Evolutionary conservation across 2,113 vertebrate genomes (phyloP), one percentile per base, ranked within the genome.

Genomic region (Sceloporus undulatus): DNA sequence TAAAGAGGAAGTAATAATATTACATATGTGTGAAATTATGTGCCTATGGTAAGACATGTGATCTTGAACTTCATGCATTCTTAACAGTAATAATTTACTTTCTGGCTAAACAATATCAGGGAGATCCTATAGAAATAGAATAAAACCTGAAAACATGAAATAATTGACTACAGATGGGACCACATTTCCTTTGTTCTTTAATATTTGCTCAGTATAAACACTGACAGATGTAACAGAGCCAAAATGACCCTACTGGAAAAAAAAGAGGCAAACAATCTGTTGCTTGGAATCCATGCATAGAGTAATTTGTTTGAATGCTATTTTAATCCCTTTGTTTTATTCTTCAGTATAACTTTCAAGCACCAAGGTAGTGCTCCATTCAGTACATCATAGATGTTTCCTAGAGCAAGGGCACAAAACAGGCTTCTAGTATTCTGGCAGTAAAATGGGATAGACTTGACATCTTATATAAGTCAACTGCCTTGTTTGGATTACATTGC

Each of bases 31-130:
- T 90, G 56, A 4, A n/a, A 1, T 7, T 85, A 48, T 88, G 19
- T 2, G 4, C 62, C 18, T 6, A 75, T 11, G 59, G 34, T 84
- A 71, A 88, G n/a, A 79, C 40, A 59, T 73, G 48, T 75, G 65
- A 62, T 73, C 66, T 71, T 79, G 54, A 70, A 40, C 71, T 62
- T 92, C 86, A 87, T 79, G 66, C 38, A 25, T 87, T 86, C n/a
- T 70, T 74, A 85, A 78, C 68, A 92, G 73, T 7, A 74, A 27
- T n/a, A 74, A 81, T 90, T 87, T 27, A 92, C 9, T 87, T 90
- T 56, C 62, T 79, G 71, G 40, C 54, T 89, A 86, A 34, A 83
- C 86, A 79, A 42, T 9, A 16, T 3, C 3, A 75, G 89, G 89
- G 82, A 74, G 8, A 87, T 92, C 52, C 88, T 52, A 86, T 0